Conservation (phyloP, 1,140 invertebrate species). For the Elymnias hypermnestra region DNA sequence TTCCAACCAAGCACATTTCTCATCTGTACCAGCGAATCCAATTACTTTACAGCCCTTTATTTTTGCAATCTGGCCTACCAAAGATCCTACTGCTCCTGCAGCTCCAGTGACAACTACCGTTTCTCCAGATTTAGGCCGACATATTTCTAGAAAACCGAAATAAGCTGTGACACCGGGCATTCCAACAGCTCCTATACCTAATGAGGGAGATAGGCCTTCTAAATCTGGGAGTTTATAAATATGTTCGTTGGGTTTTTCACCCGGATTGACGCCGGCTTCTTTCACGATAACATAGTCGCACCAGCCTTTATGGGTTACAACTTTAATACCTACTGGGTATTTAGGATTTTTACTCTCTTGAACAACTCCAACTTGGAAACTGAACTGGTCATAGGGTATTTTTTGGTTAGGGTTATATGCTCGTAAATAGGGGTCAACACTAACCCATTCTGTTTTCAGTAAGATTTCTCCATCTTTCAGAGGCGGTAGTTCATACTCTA, state of each 20-base stretch:
- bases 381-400: slow-evolving; percentile 57
- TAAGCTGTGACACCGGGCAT: slow-evolving; percentile 80
- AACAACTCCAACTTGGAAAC: slow-evolving; percentile 56
- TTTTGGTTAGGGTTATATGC: slow-evolving; percentile 24
- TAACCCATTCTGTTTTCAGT: slow-evolving; percentile 70
- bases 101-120: slow-evolving; percentile 81
- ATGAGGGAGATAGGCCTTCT: slow-evolving; percentile 36
- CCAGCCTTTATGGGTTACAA: slow-evolving; percentile 79
- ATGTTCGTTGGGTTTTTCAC: neutral
- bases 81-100: slow-evolving; percentile 82
- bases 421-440: slow-evolving; percentile 76
- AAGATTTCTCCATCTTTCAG: slow-evolving; percentile 62
- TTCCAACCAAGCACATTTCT: slow-evolving; percentile 83
- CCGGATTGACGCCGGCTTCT: neutral
- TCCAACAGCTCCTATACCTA: slow-evolving; percentile 46
- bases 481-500: slow-evolving; percentile 57
- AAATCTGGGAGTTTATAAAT: slow-evolving; percentile 53
- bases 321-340: slow-evolving; percentile 75
- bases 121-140: slow-evolving; percentile 82
- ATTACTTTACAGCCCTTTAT: slow-evolving; percentile 83
- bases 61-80: slow-evolving; percentile 86
- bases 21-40: slow-evolving; percentile 82
- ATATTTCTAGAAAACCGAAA: slow-evolving; percentile 83
- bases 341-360: slow-evolving; percentile 43
- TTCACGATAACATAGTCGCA: slow-evolving; percentile 65